phyloP scores from a whole-genome alignment of 2,797 vertebrate species.

The Ficedula albicollis region DNA sequence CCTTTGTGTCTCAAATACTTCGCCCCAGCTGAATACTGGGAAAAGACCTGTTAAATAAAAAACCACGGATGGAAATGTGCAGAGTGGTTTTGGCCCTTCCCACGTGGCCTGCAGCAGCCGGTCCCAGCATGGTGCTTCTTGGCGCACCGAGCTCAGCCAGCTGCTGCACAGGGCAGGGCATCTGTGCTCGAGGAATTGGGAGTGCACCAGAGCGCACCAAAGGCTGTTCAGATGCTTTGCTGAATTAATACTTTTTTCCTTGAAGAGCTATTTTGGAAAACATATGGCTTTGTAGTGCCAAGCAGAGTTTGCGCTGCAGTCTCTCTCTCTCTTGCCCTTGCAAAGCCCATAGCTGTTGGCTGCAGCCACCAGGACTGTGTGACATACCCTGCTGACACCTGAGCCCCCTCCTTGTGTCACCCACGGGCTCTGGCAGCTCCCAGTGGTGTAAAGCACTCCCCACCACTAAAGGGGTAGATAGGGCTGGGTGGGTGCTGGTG shows the following conservation, averaged over 20 bases:
- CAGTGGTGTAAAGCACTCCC: fast-evolving
- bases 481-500: not conserved
- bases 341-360: not conserved
- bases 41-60: not conserved
- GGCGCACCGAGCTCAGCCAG: not conserved
- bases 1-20: not conserved
- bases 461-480: not conserved
- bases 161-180: fast-evolving
- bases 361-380: fast-evolving
- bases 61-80: fast-evolving
- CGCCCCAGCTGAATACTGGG: not conserved
- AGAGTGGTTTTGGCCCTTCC: not conserved
- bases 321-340: not conserved
- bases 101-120: fast-evolving
- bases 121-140: fast-evolving
- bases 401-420: fast-evolving
- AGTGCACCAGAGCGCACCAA: fast-evolving
- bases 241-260: not conserved
- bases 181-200: fast-evolving
- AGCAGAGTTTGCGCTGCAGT: fast-evolving
- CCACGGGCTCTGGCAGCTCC: fast-evolving
- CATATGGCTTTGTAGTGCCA: fast-evolving
- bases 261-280: not conserved
- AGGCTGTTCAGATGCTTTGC: not conserved
- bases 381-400: not conserved